Evolutionary conservation across 1,140 invertebrate species (phyloP), one percentile per base, ranked within the genome.

Genomic region (Habropoda laboriosa): DNA sequence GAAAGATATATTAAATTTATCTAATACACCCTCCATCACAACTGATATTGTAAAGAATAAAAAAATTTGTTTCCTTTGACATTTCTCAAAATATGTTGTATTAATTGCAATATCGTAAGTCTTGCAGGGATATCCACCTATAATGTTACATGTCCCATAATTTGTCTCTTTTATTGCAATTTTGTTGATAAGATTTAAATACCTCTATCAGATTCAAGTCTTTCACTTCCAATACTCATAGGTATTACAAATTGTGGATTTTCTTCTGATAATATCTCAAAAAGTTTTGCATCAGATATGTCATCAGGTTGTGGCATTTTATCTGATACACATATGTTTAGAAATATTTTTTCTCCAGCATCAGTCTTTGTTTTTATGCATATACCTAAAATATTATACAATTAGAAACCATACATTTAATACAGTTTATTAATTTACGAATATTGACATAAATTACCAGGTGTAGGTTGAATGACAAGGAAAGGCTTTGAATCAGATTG

Each of bases 211-310:
- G 93, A 91, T 88, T 98, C 97, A 18, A 93, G 93, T 84, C 96
- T 96, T 58, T 96, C 94, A 89, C 96, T 95, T 0, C 97, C 97
- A 82, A 98, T 96, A 89, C 97, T 98, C 96, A 98, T 97, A 2
- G 98, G 97, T 57, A 98, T 95, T 66, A 96, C 93, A 90, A 96
- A 98, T 7, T 94, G 94, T 0, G 95, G 94, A 72, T 96, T 95
- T 67, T 97, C 95, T 3, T 96, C 95, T 74, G 95, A 94, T 27
- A 97, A 87, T 60, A 97, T 94, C 66, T 95, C 92, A 64, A 96
- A 89, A 1, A 98, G 92, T 88, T 97, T 94, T 80, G 95, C 94
- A 90, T 97, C 96, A 6, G 95, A 95, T 49, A 98, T 95, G 84
- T 98, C 96, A 88, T 96, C 94, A 3, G 98, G 97, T 68, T 95